Percentiles rank a stretch among this genome's conserved stretches.
Conservation (phyloP, 2,113 vertebrate genomes). For the Formicarius rufipectus region DNA sequence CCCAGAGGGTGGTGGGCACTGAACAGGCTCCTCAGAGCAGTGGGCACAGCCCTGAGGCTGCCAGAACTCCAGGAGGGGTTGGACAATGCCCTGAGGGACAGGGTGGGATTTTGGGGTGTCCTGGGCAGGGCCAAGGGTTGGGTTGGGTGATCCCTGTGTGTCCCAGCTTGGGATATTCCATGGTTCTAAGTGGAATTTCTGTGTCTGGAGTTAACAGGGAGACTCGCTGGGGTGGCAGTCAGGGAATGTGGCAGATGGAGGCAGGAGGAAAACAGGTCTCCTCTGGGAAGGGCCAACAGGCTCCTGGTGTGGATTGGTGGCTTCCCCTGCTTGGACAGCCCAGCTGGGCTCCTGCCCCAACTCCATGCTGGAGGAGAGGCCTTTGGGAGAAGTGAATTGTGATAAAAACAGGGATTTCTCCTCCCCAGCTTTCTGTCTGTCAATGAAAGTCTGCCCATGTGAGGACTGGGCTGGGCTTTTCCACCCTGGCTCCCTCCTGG, state of each 20-base stretch:
- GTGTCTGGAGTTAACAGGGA: not conserved
- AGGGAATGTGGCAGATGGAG: fast-evolving
- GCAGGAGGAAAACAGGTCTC: not conserved
- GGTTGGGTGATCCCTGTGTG: not conserved
- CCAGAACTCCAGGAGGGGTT: not conserved
- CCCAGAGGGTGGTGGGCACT: no score
- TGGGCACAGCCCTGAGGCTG: not conserved
- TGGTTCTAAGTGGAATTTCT: not conserved
- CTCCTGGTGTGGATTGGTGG: not conserved
- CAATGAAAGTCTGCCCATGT: no score
- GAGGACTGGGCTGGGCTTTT: fast-evolving
- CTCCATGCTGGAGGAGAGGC: not conserved
- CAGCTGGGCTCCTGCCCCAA: not conserved
- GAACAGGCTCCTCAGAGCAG: not conserved
- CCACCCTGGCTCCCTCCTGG: not conserved
- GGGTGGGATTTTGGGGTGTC: not conserved
- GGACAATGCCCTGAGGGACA: not conserved
- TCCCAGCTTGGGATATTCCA: not conserved
- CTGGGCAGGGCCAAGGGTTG: not conserved
- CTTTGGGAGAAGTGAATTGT: not conserved
- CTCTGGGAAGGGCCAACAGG: not conserved
- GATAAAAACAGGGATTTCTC: not conserved
- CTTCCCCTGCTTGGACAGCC: fast-evolving
- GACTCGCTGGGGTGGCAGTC: not conserved
- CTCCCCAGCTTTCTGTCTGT: no score